Evolutionary conservation across 2,888 invertebrate species (phyloP).

Genomic region (Andrena chrysosceles): DNA sequence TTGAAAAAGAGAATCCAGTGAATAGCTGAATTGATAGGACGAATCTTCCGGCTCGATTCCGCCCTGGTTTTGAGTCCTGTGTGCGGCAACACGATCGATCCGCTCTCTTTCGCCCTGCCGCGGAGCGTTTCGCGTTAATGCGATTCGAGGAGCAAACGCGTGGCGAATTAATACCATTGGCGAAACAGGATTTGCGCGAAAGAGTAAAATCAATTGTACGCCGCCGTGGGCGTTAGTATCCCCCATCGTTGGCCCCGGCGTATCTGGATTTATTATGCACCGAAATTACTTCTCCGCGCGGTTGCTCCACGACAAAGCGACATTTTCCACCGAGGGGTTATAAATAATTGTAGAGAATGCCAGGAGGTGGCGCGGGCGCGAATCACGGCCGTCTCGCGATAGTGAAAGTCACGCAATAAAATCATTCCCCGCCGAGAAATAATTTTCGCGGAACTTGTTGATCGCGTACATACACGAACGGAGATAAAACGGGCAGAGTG

Average conservation of each 20-base stretch:
- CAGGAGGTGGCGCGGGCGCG: slow-evolving; percentile 34
- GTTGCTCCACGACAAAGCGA: slow-evolving; percentile 25
- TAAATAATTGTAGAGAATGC: slow-evolving; percentile 61
- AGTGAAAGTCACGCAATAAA: slow-evolving; percentile 68
- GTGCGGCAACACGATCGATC: neutral
- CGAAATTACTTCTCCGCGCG: slow-evolving; percentile 25
- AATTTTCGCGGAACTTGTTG: slow-evolving; percentile 67
- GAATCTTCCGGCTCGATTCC: neutral
- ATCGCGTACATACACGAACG: slow-evolving; percentile 55
- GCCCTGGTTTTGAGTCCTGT: neutral
- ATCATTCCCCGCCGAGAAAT: slow-evolving; percentile 62
- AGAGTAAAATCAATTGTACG: slow-evolving; percentile 39
- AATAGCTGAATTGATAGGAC: neutral
- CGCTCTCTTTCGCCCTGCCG: neutral
- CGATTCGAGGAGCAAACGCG: slow-evolving; percentile 10
- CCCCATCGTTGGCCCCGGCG: neutral
- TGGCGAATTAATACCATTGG: slow-evolving; percentile 18
- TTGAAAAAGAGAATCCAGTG: neutral
- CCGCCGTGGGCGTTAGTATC: slow-evolving; percentile 5
- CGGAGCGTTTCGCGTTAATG: slow-evolving; percentile 11
- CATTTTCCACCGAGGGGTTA: slow-evolving; percentile 31
- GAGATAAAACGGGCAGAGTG: slow-evolving; percentile 8
- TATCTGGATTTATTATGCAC: slow-evolving; percentile 17
- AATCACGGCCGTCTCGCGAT: slow-evolving; percentile 58
- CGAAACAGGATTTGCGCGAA: slow-evolving; percentile 22